A percentile compares a stretch with the other conserved stretches of the same genome.
Evolutionary conservation across 1,140 invertebrate genomes (phyloP).

Genomic region (Drosophila nigromelanica): DNA sequence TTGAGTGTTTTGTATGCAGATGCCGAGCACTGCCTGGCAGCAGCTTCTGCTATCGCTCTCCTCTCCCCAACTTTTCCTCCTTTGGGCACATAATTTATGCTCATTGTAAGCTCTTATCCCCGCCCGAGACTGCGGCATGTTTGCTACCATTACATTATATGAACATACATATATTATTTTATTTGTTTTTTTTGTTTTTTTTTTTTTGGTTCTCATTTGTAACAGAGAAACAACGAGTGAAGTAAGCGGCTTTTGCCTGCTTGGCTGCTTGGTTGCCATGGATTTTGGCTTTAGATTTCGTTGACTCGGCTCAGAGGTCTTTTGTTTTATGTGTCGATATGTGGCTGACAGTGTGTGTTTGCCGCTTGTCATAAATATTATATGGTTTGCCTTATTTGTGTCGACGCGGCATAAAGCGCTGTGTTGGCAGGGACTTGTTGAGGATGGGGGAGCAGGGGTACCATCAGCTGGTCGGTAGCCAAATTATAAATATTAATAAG

Average conservation of each 20-base stretch:
- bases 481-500: constrained; percentile 78
- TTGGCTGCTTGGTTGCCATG: constrained; percentile 43
- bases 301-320: constrained; percentile 71
- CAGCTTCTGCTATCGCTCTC: constrained; percentile 9
- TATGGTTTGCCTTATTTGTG: constrained; percentile 57
- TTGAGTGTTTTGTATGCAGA: constrained; percentile 38
- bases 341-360: constrained; percentile 12
- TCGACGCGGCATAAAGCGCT: constrained; percentile 47
- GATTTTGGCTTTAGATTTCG: constrained; percentile 72
- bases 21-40: constrained; percentile 25
- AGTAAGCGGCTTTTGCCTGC: constrained; percentile 40
- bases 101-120: constrained; percentile 58
- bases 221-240: constrained; percentile 15
- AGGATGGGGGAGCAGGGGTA: not conserved
- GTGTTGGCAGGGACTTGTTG: constrained; percentile 20
- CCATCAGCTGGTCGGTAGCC: constrained; percentile 45
- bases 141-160: constrained; percentile 32
- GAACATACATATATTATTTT: not conserved
- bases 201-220: constrained; percentile 25
- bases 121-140: constrained; percentile 30
- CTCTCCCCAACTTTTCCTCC: constrained; percentile 11
- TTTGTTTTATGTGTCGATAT: constrained; percentile 61
- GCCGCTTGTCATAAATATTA: constrained; percentile 66
- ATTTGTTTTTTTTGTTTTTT: constrained; percentile 10
- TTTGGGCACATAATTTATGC: constrained; percentile 77